These are phyloP conservation scores for Huso huso DNA, from an alignment of 2,797 vertebrate genomes.

Conservation along the genomic window DNA sequence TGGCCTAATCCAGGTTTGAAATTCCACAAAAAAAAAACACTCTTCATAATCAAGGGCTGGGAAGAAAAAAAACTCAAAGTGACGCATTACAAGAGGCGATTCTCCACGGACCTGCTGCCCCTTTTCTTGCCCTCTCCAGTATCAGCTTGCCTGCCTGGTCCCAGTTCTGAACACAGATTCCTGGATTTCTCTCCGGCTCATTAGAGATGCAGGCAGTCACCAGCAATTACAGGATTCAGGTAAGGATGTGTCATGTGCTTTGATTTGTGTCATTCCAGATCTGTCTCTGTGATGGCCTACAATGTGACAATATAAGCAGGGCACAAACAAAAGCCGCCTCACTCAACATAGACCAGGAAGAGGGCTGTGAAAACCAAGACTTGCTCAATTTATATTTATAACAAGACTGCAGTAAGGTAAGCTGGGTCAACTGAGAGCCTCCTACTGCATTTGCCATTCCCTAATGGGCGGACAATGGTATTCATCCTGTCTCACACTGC, in stretches of 20 bases:
- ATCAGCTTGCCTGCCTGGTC: conserved; percentile 11
- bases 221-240: not conserved
- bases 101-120: conserved; percentile 26
- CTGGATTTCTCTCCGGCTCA: not conserved
- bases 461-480: too few relatives aligned
- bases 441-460: too few relatives aligned
- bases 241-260: not conserved
- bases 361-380: not conserved
- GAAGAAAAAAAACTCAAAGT: too few relatives aligned
- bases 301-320: not conserved
- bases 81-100: conserved; percentile 9
- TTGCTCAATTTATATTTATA: not conserved
- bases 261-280: not conserved
- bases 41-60: too few relatives aligned
- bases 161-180: not conserved
- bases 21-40: too few relatives aligned
- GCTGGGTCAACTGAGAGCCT: not conserved
- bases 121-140: conserved; percentile 22
- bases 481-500: too few relatives aligned
- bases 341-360: too few relatives aligned
- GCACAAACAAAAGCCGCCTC: not conserved
- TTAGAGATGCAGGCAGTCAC: not conserved
- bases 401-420: not conserved
- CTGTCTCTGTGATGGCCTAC: not conserved
- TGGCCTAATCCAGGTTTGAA: too few relatives aligned